Evolutionary conservation across 2,888 invertebrate species (phyloP).

Genomic region (Leucophora obtusa): DNA sequence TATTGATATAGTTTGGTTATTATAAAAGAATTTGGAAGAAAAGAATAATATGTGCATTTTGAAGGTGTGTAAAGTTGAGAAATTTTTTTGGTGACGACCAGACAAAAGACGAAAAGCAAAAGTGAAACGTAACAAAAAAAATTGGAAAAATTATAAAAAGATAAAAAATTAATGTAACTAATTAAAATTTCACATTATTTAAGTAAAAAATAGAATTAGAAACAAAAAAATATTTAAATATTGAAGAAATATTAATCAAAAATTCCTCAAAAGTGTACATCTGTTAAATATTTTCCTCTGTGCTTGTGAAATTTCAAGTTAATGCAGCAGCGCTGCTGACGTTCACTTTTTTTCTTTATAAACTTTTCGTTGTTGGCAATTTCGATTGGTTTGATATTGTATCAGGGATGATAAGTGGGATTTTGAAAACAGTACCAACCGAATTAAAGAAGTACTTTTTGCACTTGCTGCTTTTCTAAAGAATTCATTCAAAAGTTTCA

Average conservation of each 20-base stretch:
- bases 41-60: conserved; percentile 76
- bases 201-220: not conserved
- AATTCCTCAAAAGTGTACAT: conserved; percentile 40
- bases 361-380: conserved; percentile 41
- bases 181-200: not conserved
- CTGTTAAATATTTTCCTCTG: conserved; percentile 38
- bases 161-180: conserved; percentile 22
- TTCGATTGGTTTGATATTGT: conserved; percentile 43
- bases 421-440: no score
- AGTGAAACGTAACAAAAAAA: conserved; percentile 64
- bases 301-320: conserved; percentile 56
- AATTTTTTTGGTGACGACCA: conserved; percentile 52
- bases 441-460: no score
- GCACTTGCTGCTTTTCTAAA: no score
- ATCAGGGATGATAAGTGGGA: no score
- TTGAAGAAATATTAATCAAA: conserved; percentile 3
- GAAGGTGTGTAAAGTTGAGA: conserved; percentile 72
- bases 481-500: no score
- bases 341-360: conserved; percentile 44
- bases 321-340: conserved; percentile 62
- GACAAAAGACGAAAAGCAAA: conserved; percentile 55
- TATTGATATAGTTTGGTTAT: conserved; percentile 39
- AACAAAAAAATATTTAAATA: not conserved
- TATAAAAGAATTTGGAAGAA: conserved; percentile 66
- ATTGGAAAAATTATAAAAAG: conserved; percentile 20